Evolutionary conservation across 2,113 vertebrate genomes (phyloP).

Genomic region (Corythaeola cristata): DNA sequence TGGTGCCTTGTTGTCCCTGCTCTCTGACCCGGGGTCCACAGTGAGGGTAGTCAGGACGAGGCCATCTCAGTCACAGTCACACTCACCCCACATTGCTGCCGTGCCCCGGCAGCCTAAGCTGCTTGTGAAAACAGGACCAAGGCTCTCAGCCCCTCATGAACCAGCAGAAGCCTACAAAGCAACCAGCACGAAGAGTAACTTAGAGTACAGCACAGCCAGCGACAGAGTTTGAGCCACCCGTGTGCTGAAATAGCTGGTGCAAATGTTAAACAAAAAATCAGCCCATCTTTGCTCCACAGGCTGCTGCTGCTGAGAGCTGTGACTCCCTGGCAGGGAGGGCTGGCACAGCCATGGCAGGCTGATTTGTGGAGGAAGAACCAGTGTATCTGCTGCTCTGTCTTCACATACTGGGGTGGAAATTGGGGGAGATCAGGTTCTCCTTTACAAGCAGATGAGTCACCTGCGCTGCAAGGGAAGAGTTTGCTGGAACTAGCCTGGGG

Average conservation of each 20-base stretch:
- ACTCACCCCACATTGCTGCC: rapidly evolving
- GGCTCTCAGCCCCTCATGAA: neutral
- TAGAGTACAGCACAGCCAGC: neutral
- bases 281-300: neutral
- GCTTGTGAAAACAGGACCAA: neutral
- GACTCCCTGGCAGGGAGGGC: neutral
- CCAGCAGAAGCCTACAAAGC: neutral
- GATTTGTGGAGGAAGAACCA: neutral
- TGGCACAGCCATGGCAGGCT: neutral
- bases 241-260: neutral
- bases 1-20: neutral
- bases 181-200: neutral
- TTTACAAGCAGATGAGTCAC: neutral
- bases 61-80: neutral
- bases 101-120: neutral
- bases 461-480: neutral
- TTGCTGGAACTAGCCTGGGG: neutral
- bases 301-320: neutral
- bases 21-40: neutral
- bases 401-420: neutral
- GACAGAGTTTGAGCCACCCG: neutral
- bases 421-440: rapidly evolving
- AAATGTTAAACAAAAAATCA: neutral
- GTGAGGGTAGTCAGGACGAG: neutral
- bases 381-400: neutral